These are phyloP conservation scores for Malthinus seriepunctatus DNA, from an alignment of 2,888 invertebrate genomes.

Conservation along the genomic window DNA sequence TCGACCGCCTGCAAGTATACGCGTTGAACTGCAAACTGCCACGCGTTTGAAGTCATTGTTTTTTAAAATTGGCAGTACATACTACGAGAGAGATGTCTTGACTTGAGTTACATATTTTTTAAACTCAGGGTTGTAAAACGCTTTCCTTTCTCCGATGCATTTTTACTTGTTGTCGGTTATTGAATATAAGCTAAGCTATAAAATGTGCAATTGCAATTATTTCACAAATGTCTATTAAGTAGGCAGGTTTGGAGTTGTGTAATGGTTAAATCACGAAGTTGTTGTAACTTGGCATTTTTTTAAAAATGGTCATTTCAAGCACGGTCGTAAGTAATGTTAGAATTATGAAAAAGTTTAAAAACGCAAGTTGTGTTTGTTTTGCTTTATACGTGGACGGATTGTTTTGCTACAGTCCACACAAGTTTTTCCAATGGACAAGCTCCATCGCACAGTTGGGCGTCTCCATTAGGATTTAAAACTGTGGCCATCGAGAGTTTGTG, in stretches of 20 bases:
- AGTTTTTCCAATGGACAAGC: no score
- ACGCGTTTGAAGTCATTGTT: background rate
- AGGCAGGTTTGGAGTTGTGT: background rate
- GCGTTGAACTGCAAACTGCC: background rate
- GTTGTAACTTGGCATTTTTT: conserved; percentile 3
- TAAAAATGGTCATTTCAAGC: background rate
- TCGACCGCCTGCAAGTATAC: conserved; percentile 28
- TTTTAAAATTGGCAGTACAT: no score
- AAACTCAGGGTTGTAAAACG: no score
- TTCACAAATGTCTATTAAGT: background rate
- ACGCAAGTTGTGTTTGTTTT: background rate
- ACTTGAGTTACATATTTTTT: no score
- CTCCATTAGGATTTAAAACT: no score
- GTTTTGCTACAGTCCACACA: no score
- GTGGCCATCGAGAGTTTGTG: no score
- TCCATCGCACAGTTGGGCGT: no score
- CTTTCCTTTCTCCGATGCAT: no score
- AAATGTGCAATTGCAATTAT: background rate
- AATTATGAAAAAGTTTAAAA: conserved; percentile 1
- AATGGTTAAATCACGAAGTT: conserved; percentile 7
- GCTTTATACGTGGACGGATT: background rate
- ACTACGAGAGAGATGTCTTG: no score
- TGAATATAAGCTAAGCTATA: no score
- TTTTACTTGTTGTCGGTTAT: no score
- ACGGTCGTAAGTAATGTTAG: background rate